Evolutionary conservation across 30 jellyfish, hydroid and myxozoan genomes (phyloP).

Genomic region (Clytia hemisphaerica): DNA sequence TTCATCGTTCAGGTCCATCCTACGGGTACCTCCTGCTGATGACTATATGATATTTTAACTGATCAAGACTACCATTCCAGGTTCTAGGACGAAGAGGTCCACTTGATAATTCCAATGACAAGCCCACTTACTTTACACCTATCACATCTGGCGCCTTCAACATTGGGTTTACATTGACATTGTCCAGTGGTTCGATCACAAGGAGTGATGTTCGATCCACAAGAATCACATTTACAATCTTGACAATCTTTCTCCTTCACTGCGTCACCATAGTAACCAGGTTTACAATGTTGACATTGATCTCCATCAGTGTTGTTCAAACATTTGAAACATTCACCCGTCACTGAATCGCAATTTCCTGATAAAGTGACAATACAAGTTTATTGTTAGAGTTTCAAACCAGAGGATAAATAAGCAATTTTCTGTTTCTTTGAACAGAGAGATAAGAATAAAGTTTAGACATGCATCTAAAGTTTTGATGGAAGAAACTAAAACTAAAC

Average conservation of each 20-base stretch:
- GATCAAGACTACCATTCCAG: no score
- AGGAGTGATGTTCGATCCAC: slow-evolving; percentile 60
- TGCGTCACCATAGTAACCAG: slow-evolving; percentile 95
- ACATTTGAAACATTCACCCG: slow-evolving; percentile 86
- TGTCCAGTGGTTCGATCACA: slow-evolving; percentile 70
- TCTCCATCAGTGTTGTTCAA: slow-evolving; percentile 78
- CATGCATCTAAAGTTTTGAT: no score
- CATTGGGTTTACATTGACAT: slow-evolving; percentile 79
- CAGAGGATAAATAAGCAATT: no score
- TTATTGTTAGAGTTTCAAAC: no score
- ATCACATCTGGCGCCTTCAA: slow-evolving; percentile 67
- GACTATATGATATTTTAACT: no score
- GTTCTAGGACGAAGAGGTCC: no score
- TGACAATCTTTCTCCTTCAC: slow-evolving; percentile 65
- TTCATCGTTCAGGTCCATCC: no score
- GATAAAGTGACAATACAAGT: not conserved
- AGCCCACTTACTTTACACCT: slow-evolving; percentile 82
- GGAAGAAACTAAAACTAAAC: no score
- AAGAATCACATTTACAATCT: slow-evolving; percentile 62
- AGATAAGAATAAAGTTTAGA: no score
- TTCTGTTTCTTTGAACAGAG: no score
- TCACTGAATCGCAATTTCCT: slow-evolving; percentile 86
- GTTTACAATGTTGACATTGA: slow-evolving; percentile 68
- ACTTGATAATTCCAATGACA: no score
- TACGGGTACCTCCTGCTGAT: no score